phyloP scores from a whole-genome alignment of 2,113 vertebrate species.

The Megatriorchis doriae region DNA sequence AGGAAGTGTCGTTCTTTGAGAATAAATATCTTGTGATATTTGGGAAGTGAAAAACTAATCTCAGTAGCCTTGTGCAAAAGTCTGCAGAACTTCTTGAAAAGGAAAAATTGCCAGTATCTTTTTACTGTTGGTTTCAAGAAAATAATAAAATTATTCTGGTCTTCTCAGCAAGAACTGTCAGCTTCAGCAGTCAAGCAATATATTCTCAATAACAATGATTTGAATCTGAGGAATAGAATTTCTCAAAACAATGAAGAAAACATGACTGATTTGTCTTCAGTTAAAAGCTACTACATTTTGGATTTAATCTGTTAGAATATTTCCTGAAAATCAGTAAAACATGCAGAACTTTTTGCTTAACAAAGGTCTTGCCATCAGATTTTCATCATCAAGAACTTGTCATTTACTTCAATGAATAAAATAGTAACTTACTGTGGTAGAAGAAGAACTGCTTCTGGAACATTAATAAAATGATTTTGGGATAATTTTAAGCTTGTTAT shows the following conservation, averaged over 20 bases:
- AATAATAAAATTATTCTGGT: not conserved
- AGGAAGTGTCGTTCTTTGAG: not conserved
- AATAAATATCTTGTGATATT: not conserved
- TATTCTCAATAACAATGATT: not conserved
- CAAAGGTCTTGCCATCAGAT: not conserved
- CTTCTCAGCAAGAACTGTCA: not conserved
- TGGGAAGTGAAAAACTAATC: constrained; percentile 6
- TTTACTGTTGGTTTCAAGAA: not conserved
- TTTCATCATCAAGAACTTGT: not conserved
- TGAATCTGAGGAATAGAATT: not conserved
- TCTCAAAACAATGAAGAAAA: not conserved
- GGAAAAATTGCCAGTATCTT: not conserved
- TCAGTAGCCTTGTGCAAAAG: not conserved
- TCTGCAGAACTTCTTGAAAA: not conserved
- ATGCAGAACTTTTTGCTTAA: not conserved
- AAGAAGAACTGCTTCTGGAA: constrained; percentile 81
- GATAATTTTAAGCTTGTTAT: constrained; percentile 87
- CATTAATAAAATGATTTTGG: constrained; percentile 79
- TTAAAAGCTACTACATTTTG: not conserved
- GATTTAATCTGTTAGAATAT: not conserved
- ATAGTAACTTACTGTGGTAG: constrained; percentile 86
- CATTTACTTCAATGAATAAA: not conserved
- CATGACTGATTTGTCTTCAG: not conserved
- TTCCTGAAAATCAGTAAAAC: not conserved
- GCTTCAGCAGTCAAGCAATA: not conserved